Conservation (phyloP, 2,113 vertebrate genomes). For the Eptatretus burgeri region DNA sequence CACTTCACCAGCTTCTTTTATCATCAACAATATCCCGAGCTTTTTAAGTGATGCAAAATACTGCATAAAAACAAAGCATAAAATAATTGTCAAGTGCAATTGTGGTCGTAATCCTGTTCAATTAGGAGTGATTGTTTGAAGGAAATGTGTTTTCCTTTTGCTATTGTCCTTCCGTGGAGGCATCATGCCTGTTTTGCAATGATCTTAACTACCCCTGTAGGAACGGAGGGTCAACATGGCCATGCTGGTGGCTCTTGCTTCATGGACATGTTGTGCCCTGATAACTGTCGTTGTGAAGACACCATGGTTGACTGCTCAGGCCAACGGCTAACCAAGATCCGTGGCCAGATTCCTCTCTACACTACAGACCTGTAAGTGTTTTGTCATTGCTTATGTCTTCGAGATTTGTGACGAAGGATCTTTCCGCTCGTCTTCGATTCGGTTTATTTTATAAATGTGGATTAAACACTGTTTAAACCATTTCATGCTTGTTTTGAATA, state of each 20-base stretch:
- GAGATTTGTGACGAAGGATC: too few species aligned
- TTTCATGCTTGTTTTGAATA: too few species aligned
- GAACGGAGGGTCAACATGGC: constrained; percentile 86
- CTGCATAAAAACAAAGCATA: too few species aligned
- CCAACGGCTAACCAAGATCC: constrained; percentile 74
- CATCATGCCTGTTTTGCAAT: constrained; percentile 14
- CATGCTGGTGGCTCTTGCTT: constrained; percentile 91
- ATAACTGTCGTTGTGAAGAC: constrained; percentile 85
- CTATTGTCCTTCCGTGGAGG: constrained; percentile 10
- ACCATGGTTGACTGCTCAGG: constrained; percentile 92
- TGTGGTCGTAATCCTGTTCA: too few species aligned
- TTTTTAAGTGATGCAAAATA: too few species aligned
- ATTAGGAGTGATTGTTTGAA: neutral
- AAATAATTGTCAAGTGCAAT: too few species aligned
- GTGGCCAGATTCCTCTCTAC: constrained; percentile 82
- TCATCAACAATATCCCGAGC: too few species aligned
- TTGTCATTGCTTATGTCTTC: too few species aligned
- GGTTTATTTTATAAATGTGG: too few species aligned
- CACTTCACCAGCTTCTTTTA: too few species aligned
- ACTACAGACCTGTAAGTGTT: constrained; percentile 73
- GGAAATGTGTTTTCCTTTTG: neutral
- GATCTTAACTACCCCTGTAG: constrained; percentile 25
- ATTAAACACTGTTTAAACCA: too few species aligned
- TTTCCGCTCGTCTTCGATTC: too few species aligned
- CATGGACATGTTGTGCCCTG: constrained; percentile 73